phyloP scores from a whole-genome alignment of 2,797 vertebrate species.

The Pempheris klunzingeri region DNA sequence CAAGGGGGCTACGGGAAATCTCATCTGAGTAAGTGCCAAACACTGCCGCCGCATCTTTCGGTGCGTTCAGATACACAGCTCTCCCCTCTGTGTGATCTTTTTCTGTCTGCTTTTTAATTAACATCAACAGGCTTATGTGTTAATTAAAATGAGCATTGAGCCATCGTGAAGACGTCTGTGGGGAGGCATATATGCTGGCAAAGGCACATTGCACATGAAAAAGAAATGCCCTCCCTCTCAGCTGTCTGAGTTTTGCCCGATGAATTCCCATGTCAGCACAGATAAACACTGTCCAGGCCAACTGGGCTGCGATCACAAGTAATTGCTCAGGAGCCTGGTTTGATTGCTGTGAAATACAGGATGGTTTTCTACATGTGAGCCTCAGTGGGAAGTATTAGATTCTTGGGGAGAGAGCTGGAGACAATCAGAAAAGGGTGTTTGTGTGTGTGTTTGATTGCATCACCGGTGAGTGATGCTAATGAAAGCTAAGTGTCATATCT shows the following conservation, averaged over 20 bases:
- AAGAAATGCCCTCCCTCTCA: constrained; percentile 57
- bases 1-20: constrained; percentile 36
- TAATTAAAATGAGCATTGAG: constrained; percentile 84
- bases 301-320: constrained; percentile 74
- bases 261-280: constrained; percentile 58
- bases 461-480: constrained; percentile 1
- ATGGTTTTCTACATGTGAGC: constrained; percentile 62
- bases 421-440: constrained; percentile 2
- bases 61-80: constrained; percentile 37
- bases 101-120: constrained; percentile 84
- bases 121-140: constrained; percentile 80
- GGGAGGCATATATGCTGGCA: constrained; percentile 72
- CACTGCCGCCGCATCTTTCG: constrained; percentile 16
- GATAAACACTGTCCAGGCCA: constrained; percentile 72
- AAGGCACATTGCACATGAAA: constrained; percentile 60
- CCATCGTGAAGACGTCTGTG: constrained; percentile 68
- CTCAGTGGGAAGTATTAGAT: constrained; percentile 34
- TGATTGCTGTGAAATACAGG: constrained; percentile 70
- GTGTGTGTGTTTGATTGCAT: constrained; percentile 15
- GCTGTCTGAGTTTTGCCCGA: constrained; percentile 58
- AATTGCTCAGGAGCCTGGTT: constrained; percentile 70
- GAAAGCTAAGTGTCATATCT: constrained; percentile 20
- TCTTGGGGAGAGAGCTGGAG: constrained; percentile 13
- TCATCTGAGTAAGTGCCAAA: constrained; percentile 50
- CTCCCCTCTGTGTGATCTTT: constrained; percentile 67